A percentile compares a stretch with the other conserved stretches of the same genome.
These are phyloP conservation scores for Deilephila elpenor DNA, from an alignment of 2,888 invertebrate species.

Conservation along the genomic window DNA sequence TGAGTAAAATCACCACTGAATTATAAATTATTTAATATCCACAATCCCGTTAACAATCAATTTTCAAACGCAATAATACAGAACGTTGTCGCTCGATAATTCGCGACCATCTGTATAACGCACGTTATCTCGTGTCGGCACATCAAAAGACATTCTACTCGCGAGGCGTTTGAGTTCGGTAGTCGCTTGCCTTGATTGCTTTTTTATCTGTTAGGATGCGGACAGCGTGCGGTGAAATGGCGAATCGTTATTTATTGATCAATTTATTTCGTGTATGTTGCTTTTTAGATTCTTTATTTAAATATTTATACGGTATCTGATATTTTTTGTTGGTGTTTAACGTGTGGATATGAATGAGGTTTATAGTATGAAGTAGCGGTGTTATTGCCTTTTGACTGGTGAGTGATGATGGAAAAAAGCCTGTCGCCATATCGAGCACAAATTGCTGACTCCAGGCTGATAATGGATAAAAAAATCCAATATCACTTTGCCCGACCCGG, in stretches of 20 bases:
- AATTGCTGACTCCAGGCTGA: no score
- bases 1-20: no score
- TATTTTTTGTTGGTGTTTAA: not conserved
- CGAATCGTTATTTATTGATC: constrained; percentile 31
- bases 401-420: no score
- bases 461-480: no score
- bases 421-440: no score
- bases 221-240: constrained; percentile 51
- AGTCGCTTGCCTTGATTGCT: constrained; percentile 69
- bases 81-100: not conserved
- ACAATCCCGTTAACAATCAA: constrained; percentile 9
- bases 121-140: constrained; percentile 49
- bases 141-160: constrained; percentile 68
- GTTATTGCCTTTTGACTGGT: no score
- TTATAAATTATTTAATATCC: not conserved
- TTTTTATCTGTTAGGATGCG: constrained; percentile 69
- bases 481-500: no score
- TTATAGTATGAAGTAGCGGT: not conserved
- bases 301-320: constrained; percentile 10
- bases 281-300: constrained; percentile 31
- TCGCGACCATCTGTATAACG: constrained; percentile 26
- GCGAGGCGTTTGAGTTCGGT: constrained; percentile 58
- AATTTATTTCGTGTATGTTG: constrained; percentile 34
- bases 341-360: not conserved
- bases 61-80: not conserved